Evolutionary conservation across 2,797 vertebrate genomes (phyloP), one percentile per base, ranked within the genome.

Genomic region (Tragopan temminckii): DNA sequence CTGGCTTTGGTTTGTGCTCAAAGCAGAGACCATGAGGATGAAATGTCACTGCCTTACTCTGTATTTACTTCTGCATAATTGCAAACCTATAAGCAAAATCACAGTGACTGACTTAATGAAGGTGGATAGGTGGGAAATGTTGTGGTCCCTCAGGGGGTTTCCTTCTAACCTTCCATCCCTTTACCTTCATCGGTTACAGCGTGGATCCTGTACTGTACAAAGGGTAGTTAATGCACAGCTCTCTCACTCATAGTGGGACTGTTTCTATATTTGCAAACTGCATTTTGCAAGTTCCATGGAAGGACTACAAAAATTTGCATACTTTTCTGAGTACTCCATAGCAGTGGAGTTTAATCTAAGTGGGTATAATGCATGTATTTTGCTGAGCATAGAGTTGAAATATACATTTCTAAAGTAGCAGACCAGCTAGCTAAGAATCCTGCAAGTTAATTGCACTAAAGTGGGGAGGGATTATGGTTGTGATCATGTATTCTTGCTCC

Each of bases 51-150:
- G 46, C 35, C 66, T 87, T 31, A 24, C 62, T 93, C 33, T 76
- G 38, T 64, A 36, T 85, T 90, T 19, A 64, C 80, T 95, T 77
- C 58, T 82, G 21, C 43, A 13, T 70, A 87, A 85, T 85, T 90
- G 55, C 62, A 87, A 84, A n/a, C 14, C 48, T 89, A 18, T 55
- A 62, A 80, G 68, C 33, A 58, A 88, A 89, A 67, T 91, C 31
- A 68, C 43, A 80, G 50, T 43, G 46, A 55, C 61, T 83, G 48
- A 72, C 58, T 75, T 91, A 75, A 88, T 33, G 42, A 29, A 61
- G 33, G 38, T 45, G 48, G 40, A 57, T 69, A 0, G 38, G 15
- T 82, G 57, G 68, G 61, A 48, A 62, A 66, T 5, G 6, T 31
- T 85, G 50, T 43, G 69, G 66, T 72, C 69, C 42, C 69, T 38